Evolutionary conservation across 2,113 vertebrate genomes (phyloP).

Genomic region (Pandion haliaetus): DNA sequence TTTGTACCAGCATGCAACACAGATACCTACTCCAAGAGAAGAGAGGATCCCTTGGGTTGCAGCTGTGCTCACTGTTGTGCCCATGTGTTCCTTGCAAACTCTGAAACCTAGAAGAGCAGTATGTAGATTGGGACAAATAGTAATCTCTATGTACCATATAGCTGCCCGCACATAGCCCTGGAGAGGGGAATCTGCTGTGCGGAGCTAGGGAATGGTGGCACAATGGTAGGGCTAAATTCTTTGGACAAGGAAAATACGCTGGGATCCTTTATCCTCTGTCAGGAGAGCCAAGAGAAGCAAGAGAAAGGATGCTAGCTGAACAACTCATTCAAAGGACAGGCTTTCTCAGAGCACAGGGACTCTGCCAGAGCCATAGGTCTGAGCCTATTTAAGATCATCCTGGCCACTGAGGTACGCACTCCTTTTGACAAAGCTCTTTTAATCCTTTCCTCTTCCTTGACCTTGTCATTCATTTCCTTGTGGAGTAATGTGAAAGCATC

Average conservation of each 20-base stretch:
- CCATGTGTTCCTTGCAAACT: not conserved
- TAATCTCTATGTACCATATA: not conserved
- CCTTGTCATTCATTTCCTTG: not conserved
- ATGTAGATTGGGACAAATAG: not conserved
- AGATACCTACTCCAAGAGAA: not conserved
- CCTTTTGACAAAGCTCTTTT: not conserved
- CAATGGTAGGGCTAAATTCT: not conserved
- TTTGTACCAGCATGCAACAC: not conserved
- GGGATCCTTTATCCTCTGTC: not conserved
- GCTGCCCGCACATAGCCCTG: not conserved
- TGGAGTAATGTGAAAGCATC: constrained; percentile 12
- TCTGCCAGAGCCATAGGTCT: not conserved
- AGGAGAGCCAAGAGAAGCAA: not conserved
- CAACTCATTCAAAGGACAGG: not conserved
- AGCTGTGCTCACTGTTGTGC: not conserved
- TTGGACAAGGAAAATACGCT: not conserved
- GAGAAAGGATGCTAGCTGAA: not conserved
- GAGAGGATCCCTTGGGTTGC: not conserved
- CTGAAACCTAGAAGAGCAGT: not conserved
- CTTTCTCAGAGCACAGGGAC: not conserved
- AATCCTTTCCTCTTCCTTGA: not conserved
- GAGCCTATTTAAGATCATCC: not conserved
- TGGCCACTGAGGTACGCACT: not conserved
- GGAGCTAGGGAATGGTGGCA: not conserved
- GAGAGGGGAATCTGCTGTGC: not conserved